phyloP scores from a whole-genome alignment of 2,113 vertebrate species.

The Gnathonemus longibarbis region DNA sequence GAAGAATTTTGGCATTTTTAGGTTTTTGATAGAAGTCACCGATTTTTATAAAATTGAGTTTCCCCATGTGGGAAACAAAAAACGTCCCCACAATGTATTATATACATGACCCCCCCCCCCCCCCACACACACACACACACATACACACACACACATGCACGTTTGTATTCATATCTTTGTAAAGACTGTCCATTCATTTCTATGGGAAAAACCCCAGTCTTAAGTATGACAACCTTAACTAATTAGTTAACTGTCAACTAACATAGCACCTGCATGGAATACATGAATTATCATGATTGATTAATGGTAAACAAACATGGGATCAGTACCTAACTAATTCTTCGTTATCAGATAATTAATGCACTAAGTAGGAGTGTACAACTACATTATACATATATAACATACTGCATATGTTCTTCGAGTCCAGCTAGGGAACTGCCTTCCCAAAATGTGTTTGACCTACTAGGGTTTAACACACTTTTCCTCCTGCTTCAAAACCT shows the following conservation, averaged over 20 bases:
- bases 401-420: neutral
- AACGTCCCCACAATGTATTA: too few relatives aligned
- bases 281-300: neutral
- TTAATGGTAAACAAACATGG: neutral
- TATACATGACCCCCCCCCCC: too few relatives aligned
- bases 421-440: neutral
- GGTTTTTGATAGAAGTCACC: too few relatives aligned
- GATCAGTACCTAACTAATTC: neutral
- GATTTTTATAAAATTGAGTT: too few relatives aligned
- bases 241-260: neutral
- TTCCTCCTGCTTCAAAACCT: neutral
- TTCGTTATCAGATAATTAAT: neutral
- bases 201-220: neutral
- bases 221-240: neutral
- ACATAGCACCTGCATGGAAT: neutral
- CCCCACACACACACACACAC: neutral
- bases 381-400: neutral
- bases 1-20: too few relatives aligned
- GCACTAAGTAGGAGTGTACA: neutral
- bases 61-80: too few relatives aligned
- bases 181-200: neutral
- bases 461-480: neutral
- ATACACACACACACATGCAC: neutral
- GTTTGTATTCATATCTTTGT: neutral
- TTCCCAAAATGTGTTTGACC: neutral